Base-by-base conservation (phyloP, 1,140 invertebrate species). In the Heliconius hermathena region DNA sequence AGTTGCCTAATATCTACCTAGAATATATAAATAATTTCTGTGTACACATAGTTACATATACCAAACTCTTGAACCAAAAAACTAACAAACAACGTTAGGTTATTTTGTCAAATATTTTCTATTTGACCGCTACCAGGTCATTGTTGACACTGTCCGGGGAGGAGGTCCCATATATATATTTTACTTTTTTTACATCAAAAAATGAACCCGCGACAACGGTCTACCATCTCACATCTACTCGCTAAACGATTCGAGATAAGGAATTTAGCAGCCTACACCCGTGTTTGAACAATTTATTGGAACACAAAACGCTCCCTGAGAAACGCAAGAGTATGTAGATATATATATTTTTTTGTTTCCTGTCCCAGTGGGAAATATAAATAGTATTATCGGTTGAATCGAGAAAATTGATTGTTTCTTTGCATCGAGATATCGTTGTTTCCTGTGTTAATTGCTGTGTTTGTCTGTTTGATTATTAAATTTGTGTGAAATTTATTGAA, bases 211-310 rank as follows among this genome's bases (percentile, higher is more conserved):
- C 84, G 82, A 86, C 84, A 86, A 73, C 22, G 11, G 81, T 82
- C 80, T 73, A 76, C 76, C 66, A 82, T 79, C 78, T 90, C 81
- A 75, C 87, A 82, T 84, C 81, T 83, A 77, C 77, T 71, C 86
- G 86, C 86, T 90, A 90, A 90, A 88, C 85, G 87, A 80, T 87
- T 88, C 83, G 82, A 90, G 88, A 90, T 88, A 85, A 81, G 86
- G 87, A 89, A 88, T 89, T 90, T 89, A 88, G 82, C 88, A 77
- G 83, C 83, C 81, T 79, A 71, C 81, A 82, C 78, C 84, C 82
- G 80, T 89, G 84, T 90, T 88, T 90, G 82, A 76, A 82, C 84
- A 84, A 82, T 82, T 82, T 88, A 89, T 89, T 90, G 87, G 82
- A 85, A 83, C 83, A 86, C 79, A 88, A 89, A 89, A 87, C 85